Conservation (phyloP, 2,888 invertebrate genomes). For the Diaprepes abbreviatus region DNA sequence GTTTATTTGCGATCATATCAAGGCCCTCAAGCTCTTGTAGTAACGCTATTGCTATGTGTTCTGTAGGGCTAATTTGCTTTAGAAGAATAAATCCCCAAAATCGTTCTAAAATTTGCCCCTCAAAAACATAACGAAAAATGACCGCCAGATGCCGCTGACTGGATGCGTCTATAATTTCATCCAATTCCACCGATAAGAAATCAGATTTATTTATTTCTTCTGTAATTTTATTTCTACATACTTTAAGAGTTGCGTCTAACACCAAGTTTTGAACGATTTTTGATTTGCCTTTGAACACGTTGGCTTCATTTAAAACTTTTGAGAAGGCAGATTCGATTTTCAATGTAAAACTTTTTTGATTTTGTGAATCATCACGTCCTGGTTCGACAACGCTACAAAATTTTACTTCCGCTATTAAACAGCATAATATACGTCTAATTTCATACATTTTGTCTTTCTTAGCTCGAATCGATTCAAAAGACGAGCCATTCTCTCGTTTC, state of each 20-base stretch:
- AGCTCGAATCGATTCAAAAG: too few relatives aligned
- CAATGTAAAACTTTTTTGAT: too few relatives aligned
- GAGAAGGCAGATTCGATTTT: too few relatives aligned
- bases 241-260: constrained; percentile 6
- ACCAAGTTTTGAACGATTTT: not conserved
- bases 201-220: not conserved
- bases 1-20: not conserved
- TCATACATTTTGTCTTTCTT: too few relatives aligned
- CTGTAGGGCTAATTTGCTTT: constrained; percentile 6
- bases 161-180: not conserved
- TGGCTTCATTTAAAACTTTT: too few relatives aligned
- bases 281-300: too few relatives aligned
- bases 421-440: too few relatives aligned
- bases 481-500: too few relatives aligned
- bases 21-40: not conserved
- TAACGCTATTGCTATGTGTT: not conserved
- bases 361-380: too few relatives aligned
- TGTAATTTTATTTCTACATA: constrained; percentile 6
- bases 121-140: constrained; percentile 13
- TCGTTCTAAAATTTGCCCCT: constrained; percentile 4
- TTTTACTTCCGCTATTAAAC: too few relatives aligned
- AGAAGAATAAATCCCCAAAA: constrained; percentile 8
- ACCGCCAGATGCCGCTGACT: not conserved
- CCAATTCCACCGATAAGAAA: constrained; percentile 10
- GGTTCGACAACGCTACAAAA: too few relatives aligned